Evolutionary conservation across 2,888 invertebrate species (phyloP).

Genomic region (Chloroclystis v-ata): DNA sequence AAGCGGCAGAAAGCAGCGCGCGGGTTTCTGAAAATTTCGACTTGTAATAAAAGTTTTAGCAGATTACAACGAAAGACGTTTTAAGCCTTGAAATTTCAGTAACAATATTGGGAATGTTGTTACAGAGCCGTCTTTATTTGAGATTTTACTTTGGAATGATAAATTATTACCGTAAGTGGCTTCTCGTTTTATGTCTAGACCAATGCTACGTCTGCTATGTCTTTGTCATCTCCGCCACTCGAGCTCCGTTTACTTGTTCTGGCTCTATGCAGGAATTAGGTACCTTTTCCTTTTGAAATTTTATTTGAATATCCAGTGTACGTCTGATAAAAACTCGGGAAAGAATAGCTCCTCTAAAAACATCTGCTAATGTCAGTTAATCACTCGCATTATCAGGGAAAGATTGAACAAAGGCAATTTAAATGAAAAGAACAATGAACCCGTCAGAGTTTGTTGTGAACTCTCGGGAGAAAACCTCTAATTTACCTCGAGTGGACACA

Average conservation of each 20-base stretch:
- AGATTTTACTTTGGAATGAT: no score
- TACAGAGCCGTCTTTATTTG: neutral
- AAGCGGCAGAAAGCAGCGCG: conserved; percentile 12
- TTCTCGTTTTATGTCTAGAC: conserved; percentile 6
- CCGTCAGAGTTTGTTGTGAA: conserved; percentile 52
- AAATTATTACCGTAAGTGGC: neutral
- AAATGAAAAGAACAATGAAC: conserved; percentile 48
- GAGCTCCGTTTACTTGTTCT: conserved; percentile 7
- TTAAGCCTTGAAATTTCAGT: neutral
- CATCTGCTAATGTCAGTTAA: conserved; percentile 22
- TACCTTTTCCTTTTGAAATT: conserved; percentile 2
- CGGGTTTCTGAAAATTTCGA: conserved; percentile 9
- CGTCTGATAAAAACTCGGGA: conserved; percentile 7
- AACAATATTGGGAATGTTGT: no score
- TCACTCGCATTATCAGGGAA: conserved; percentile 23
- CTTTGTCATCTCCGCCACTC: neutral
- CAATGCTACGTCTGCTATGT: conserved; percentile 1
- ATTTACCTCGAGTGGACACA: conserved; percentile 75
- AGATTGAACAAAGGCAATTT: conserved; percentile 28
- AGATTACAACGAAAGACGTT: conserved; percentile 7
- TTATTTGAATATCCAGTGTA: conserved; percentile 8
- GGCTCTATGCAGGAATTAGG: conserved; percentile 1
- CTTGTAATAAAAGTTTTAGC: conserved; percentile 2
- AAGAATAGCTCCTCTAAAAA: conserved; percentile 19
- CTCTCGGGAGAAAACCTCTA: conserved; percentile 67